phyloP scores from a whole-genome alignment of 2,113 vertebrate species.

The Naja naja region DNA sequence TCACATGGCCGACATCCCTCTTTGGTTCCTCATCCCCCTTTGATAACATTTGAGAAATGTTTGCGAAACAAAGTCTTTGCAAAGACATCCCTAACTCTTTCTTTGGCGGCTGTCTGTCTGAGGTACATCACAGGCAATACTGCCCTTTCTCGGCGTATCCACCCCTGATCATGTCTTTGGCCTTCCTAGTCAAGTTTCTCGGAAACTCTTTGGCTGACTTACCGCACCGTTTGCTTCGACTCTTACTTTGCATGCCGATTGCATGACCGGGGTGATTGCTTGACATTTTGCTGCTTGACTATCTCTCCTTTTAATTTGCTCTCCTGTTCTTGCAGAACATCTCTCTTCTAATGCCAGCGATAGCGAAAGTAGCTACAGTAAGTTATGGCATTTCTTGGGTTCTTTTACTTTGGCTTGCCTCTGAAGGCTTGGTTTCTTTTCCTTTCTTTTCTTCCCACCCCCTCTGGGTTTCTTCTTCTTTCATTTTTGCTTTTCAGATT shows the following conservation, averaged over 20 bases:
- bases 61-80: no score
- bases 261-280: conserved; percentile 67
- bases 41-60: background rate
- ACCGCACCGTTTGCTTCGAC: conserved; percentile 33
- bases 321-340: conserved; percentile 83
- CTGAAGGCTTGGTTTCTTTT: conserved; percentile 59
- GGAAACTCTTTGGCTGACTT: conserved; percentile 35
- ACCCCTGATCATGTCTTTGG: conserved; percentile 69
- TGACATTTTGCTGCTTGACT: conserved; percentile 69
- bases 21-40: background rate
- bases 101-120: background rate
- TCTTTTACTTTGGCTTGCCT: conserved; percentile 68
- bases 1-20: background rate
- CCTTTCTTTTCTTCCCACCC: background rate
- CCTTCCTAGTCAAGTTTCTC: conserved; percentile 48
- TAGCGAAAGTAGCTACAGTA: conserved; percentile 85
- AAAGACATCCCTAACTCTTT: background rate
- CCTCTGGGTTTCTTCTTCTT: conserved; percentile 42
- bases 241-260: conserved; percentile 57
- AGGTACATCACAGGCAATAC: background rate
- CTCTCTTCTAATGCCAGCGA: conserved; percentile 83
- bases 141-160: conserved; percentile 13
- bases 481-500: background rate
- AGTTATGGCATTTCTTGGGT: conserved; percentile 75
- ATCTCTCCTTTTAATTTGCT: conserved; percentile 80